A percentile compares a stretch with the other conserved stretches of the same genome.
These are phyloP conservation scores for Plagodis pulveraria DNA, from an alignment of 2,888 invertebrate genomes.

Conservation along the genomic window DNA sequence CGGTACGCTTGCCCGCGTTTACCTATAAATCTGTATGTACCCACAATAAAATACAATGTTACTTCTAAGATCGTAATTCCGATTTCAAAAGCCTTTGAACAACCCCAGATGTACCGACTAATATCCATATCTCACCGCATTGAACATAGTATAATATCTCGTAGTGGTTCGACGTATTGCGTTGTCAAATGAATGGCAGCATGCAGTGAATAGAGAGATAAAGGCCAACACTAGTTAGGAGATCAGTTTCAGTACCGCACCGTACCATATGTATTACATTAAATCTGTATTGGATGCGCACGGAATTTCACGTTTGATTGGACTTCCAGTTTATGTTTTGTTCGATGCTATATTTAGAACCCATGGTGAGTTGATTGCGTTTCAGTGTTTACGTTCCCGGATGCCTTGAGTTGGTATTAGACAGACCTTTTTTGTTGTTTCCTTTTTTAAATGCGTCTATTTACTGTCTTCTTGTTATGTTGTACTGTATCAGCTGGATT, in stretches of 20 bases:
- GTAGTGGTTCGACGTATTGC: constrained; percentile 32
- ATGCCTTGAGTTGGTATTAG: constrained; percentile 25
- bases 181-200: constrained; percentile 51
- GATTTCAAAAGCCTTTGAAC: constrained; percentile 27
- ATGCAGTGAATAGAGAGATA: constrained; percentile 43
- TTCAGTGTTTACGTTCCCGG: constrained; percentile 31
- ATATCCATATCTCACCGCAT: constrained; percentile 21
- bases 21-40: neutral
- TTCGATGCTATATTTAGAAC: constrained; percentile 31
- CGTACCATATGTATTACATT: constrained; percentile 41
- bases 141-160: constrained; percentile 11
- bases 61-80: constrained; percentile 15
- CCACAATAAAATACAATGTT: constrained; percentile 1
- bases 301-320: constrained; percentile 39
- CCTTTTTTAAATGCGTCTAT: too few species aligned
- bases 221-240: constrained; percentile 49
- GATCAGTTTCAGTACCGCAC: constrained; percentile 50
- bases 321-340: constrained; percentile 37
- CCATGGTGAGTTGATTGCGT: constrained; percentile 28
- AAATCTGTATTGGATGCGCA: constrained; percentile 48
- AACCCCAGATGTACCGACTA: constrained; percentile 26
- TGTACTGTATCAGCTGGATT: too few species aligned
- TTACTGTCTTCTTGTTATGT: too few species aligned
- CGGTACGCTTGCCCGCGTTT: too few species aligned
- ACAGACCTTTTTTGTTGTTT: neutral